phyloP scores from a whole-genome alignment of 2,113 vertebrate species.

The Hippocampus mohnikei region DNA sequence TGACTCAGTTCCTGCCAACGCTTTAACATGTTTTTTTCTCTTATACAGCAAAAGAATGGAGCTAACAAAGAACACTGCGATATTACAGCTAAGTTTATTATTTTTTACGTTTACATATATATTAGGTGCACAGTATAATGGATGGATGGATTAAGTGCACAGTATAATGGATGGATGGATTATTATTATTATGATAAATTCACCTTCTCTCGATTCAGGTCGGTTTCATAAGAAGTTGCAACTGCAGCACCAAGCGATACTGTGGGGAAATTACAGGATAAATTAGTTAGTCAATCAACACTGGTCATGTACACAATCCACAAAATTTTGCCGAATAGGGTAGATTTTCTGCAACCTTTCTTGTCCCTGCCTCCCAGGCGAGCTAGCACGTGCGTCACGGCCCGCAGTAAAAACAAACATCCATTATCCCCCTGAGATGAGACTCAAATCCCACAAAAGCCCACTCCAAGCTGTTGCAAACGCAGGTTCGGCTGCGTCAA shows the following conservation, averaged over 20 bases:
- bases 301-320: slow-evolving; percentile 2
- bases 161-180: no score
- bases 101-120: not conserved
- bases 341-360: not conserved
- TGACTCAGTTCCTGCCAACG: slow-evolving; percentile 17
- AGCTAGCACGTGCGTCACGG: slow-evolving; percentile 47
- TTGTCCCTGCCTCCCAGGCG: slow-evolving; percentile 27
- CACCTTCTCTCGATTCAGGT: not conserved
- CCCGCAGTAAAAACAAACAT: slow-evolving; percentile 55
- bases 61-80: not conserved
- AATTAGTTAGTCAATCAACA: not conserved
- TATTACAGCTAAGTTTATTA: not conserved
- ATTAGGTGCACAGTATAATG: no score
- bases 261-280: slow-evolving; percentile 51
- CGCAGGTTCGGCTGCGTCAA: slow-evolving; percentile 39
- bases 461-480: slow-evolving; percentile 45
- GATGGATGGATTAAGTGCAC: no score
- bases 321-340: not conserved
- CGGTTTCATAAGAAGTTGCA: slow-evolving; percentile 23
- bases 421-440: slow-evolving; percentile 46
- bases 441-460: slow-evolving; percentile 46
- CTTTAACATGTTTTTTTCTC: slow-evolving; percentile 14
- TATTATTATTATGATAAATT: not conserved
- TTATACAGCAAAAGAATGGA: not conserved
- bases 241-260: slow-evolving; percentile 15